A percentile compares a stretch with the other conserved stretches of the same genome.
These are phyloP conservation scores for Xylota segnis DNA, from an alignment of 2,888 invertebrate genomes.

Conservation along the genomic window DNA sequence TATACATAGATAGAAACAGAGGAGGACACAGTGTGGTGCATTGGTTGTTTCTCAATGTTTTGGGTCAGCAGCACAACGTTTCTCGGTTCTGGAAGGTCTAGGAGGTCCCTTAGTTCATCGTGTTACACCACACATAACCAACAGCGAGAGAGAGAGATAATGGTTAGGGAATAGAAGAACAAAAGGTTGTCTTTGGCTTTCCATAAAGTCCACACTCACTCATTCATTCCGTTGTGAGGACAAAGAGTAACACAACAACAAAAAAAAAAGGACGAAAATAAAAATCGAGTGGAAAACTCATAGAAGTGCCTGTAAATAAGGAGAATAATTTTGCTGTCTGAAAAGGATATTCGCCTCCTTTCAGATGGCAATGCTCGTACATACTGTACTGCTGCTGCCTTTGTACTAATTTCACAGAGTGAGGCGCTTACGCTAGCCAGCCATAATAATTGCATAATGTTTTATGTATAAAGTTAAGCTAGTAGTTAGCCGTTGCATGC, in stretches of 20 bases:
- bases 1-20: not conserved
- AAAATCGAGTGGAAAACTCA: slow-evolving; percentile 48
- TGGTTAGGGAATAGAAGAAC: slow-evolving; percentile 39
- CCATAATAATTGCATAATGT: slow-evolving; percentile 75
- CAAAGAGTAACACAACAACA: slow-evolving; percentile 58
- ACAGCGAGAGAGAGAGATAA: slow-evolving; percentile 33
- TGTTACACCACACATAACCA: slow-evolving; percentile 14
- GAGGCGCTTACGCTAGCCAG: slow-evolving; percentile 48
- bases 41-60: slow-evolving; percentile 39
- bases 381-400: slow-evolving; percentile 20
- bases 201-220: slow-evolving; percentile 58
- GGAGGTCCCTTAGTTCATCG: slow-evolving; percentile 52
- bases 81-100: slow-evolving; percentile 11
- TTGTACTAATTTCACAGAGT: slow-evolving; percentile 65
- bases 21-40: slow-evolving; percentile 19
- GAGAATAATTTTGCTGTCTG: slow-evolving; percentile 67
- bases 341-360: slow-evolving; percentile 65
- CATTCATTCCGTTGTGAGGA: slow-evolving; percentile 57
- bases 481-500: slow-evolving; percentile 57
- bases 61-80: slow-evolving; percentile 54
- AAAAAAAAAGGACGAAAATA: slow-evolving; percentile 14
- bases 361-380: slow-evolving; percentile 31
- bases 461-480: slow-evolving; percentile 76
- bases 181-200: slow-evolving; percentile 54
- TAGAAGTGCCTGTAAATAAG: slow-evolving; percentile 59